These are phyloP conservation scores for Zapornia atra DNA, from an alignment of 2,113 vertebrate species.

Conservation along the genomic window DNA sequence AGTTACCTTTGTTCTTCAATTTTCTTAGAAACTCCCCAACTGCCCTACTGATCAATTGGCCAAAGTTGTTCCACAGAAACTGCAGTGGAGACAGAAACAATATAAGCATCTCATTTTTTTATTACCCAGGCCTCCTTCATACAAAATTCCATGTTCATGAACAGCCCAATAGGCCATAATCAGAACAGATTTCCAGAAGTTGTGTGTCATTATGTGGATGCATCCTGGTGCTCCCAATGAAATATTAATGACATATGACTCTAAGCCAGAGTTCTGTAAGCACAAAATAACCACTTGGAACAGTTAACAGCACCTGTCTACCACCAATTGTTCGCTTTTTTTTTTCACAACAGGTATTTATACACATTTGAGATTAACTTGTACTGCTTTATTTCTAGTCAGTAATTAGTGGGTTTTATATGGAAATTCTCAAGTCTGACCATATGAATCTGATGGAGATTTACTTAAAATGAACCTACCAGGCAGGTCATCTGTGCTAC, in stretches of 20 bases:
- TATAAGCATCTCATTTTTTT: not conserved
- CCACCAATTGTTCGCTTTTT: not conserved
- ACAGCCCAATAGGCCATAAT: not conserved
- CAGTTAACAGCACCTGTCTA: not conserved
- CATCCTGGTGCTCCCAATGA: not conserved
- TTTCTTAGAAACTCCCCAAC: not conserved
- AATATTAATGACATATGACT: not conserved
- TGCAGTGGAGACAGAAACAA: not conserved
- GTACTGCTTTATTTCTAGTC: not conserved
- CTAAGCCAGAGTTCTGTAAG: not conserved
- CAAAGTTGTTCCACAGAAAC: not conserved
- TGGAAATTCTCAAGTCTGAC: not conserved
- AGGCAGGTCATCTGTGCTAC: not conserved
- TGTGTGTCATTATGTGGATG: not conserved
- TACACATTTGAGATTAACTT: not conserved
- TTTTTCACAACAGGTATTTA: not conserved
- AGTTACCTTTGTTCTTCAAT: not conserved
- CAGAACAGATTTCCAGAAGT: not conserved
- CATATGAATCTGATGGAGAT: not conserved
- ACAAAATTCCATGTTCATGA: not conserved
- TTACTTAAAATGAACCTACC: not conserved
- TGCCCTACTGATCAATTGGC: not conserved
- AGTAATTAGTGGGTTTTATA: not conserved
- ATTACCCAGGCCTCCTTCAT: not conserved
- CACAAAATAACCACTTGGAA: not conserved